Evolutionary conservation across 2,888 invertebrate species (phyloP), one percentile per base, ranked within the genome.

Genomic region (Cephonodes hylas): DNA sequence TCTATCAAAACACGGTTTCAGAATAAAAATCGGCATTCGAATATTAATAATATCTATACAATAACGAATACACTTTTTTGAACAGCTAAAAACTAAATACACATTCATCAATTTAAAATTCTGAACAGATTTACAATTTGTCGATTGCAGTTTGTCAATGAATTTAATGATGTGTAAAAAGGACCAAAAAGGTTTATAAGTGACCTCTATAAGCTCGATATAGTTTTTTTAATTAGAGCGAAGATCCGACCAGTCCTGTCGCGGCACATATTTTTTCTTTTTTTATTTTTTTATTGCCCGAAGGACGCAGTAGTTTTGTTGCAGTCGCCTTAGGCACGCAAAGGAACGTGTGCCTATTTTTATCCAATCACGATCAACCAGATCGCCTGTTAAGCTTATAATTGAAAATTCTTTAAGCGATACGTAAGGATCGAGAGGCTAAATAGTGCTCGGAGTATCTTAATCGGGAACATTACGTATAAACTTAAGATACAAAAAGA

Each of bases 261-360:
- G 13, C 13, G n/a, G 38, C 13, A 13, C 38, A 38, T 38, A 10
- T 34, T 10, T 34, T 10, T 34, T 10, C n/a, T n/a, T n/a, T 42
- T 22, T 22, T 53, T 6, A 23, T 53, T 64, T 68, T 60, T 61
- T 42, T 18, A 31, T 53, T 31, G 53, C 53, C 31, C 23, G 10
- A 20, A 1, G 53, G 10, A 53, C 53, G 18, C 48, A 46, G 53
- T 53, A 10, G 18, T 27, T 53, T 53, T 53, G 53, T 53, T 18
- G 31, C 18, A 53, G 3, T 25, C 48, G 18, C 27, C n/a, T n/a
- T n/a, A n/a, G 53, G 18, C 18, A 31, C 18, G 38, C n/a, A n/a
- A n/a, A 38, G 38, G 38, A n/a, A 10, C 53, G 53, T 31, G 53
- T 10, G 31, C 53, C 53, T 53, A 53, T 53, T 53, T 53, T 53